Evolutionary conservation across 2,797 vertebrate genomes (phyloP).

Genomic region (Acestrorhynchus altus): DNA sequence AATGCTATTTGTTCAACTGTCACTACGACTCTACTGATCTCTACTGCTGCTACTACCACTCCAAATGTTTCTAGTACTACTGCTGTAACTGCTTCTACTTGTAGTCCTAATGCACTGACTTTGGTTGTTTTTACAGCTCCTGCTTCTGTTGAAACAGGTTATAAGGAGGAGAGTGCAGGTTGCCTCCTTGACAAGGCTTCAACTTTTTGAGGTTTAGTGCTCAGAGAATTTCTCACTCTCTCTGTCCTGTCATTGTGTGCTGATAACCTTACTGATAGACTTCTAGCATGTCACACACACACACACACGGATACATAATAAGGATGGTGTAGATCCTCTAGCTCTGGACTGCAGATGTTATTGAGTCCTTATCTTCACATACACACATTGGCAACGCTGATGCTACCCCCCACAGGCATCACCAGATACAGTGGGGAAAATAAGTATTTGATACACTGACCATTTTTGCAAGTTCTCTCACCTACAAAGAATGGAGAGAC

Average conservation of each 20-base stretch:
- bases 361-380: constrained; percentile 74
- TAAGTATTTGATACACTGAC: no score
- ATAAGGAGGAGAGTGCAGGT: background rate
- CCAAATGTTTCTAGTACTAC: no score
- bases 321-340: constrained; percentile 34
- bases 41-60: no score
- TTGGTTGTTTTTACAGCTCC: no score
- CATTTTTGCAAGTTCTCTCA: no score
- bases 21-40: no score
- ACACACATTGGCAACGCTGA: constrained; percentile 47
- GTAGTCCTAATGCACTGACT: no score
- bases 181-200: background rate
- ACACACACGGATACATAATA: constrained; percentile 1
- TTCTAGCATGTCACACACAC: constrained; percentile 30
- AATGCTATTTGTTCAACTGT: no score
- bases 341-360: constrained; percentile 60
- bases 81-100: no score
- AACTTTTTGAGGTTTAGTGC: background rate
- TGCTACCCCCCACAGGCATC: constrained; percentile 32
- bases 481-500: no score
- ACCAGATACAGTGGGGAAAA: no score
- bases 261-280: constrained; percentile 39
- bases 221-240: constrained; percentile 10
- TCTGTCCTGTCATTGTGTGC: constrained; percentile 30
- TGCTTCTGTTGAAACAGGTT: constrained; percentile 4